These are phyloP conservation scores for Poecile atricapillus DNA, from an alignment of 2,113 vertebrate genomes.

Conservation along the genomic window DNA sequence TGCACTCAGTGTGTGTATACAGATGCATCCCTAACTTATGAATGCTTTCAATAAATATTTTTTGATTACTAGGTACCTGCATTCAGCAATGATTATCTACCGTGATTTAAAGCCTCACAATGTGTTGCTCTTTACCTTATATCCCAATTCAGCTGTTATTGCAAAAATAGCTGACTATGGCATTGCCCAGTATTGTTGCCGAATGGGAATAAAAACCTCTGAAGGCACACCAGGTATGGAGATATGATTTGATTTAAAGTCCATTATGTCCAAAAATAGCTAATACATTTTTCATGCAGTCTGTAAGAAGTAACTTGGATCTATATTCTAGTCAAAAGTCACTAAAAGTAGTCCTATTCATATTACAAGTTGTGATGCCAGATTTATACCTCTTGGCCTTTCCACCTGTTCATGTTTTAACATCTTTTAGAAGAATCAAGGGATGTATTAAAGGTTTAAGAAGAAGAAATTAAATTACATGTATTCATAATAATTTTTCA, in stretches of 20 bases:
- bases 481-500: background rate
- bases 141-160: conserved; percentile 87
- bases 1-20: background rate
- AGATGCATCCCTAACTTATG: background rate
- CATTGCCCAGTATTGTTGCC: conserved; percentile 95
- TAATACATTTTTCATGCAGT: background rate
- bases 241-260: background rate
- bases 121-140: conserved; percentile 91
- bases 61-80: conserved; percentile 82
- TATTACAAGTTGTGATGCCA: background rate
- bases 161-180: conserved; percentile 98
- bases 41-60: background rate
- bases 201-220: conserved; percentile 93
- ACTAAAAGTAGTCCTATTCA: background rate
- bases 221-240: conserved; percentile 92
- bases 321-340: background rate
- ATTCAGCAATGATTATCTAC: conserved; percentile 96
- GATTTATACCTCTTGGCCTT: background rate
- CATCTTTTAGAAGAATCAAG: background rate
- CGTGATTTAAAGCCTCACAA: conserved; percentile 98
- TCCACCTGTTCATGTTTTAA: background rate
- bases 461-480: background rate
- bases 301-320: background rate
- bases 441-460: background rate
- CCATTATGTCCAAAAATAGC: background rate